phyloP scores from a whole-genome alignment of 2,888 invertebrate species.

The Clivina fossor region DNA sequence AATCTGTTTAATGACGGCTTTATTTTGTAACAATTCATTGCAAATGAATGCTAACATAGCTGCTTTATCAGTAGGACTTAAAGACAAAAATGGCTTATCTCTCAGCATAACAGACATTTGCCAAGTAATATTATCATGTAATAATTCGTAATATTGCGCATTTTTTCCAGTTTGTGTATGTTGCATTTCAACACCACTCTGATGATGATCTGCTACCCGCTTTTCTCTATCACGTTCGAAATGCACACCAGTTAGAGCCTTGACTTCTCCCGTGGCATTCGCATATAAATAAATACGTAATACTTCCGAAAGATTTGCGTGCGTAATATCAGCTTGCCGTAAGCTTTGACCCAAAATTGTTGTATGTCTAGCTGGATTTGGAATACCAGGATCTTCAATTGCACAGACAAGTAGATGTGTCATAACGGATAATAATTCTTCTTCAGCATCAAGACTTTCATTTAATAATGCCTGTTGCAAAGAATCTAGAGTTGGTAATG shows the following conservation, averaged over 20 bases:
- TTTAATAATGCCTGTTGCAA: conserved; percentile 81
- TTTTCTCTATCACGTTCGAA: conserved; percentile 81
- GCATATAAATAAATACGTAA: conserved; percentile 89
- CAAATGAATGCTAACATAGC: conserved; percentile 88
- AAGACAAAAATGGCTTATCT: conserved; percentile 81
- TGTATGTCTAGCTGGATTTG: conserved; percentile 85
- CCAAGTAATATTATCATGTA: conserved; percentile 77
- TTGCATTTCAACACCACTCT: conserved; percentile 67
- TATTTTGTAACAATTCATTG: conserved; percentile 92
- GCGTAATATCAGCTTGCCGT: conserved; percentile 85
- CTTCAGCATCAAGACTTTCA: conserved; percentile 75
- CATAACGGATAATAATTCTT: conserved; percentile 84
- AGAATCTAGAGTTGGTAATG: conserved; percentile 82
- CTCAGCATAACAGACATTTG: conserved; percentile 78
- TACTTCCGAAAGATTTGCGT: conserved; percentile 88
- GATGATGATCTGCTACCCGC: conserved; percentile 80
- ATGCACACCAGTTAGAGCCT: conserved; percentile 76
- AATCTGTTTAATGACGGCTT: conserved; percentile 85
- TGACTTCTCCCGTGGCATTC: conserved; percentile 84
- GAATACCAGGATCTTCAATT: conserved; percentile 91
- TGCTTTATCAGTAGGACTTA: conserved; percentile 84
- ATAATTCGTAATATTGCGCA: conserved; percentile 73
- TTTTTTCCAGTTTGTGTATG: conserved; percentile 73
- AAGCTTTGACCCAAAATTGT: conserved; percentile 90
- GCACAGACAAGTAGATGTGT: conserved; percentile 89